Conservation (phyloP, 2,113 vertebrate species). For the Chloebia gouldiae region DNA sequence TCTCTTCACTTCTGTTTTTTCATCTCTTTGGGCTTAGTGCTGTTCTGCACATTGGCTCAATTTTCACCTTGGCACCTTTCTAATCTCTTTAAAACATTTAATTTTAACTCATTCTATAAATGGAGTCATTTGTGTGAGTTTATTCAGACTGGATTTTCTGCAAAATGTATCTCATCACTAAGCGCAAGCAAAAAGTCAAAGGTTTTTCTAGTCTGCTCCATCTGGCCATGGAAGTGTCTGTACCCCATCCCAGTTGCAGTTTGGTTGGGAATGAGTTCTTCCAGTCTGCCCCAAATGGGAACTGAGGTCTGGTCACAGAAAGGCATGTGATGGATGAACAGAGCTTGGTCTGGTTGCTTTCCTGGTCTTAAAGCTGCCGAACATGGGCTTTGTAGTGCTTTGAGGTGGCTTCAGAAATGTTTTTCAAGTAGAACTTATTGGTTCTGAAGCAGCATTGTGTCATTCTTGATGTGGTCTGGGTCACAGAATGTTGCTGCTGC, state of each 20-base stretch:
- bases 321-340: not conserved
- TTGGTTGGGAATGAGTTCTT: not conserved
- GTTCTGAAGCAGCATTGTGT: not conserved
- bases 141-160: not conserved
- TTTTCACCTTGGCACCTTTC: not conserved
- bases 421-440: not conserved
- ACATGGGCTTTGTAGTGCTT: not conserved
- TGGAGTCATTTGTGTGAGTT: not conserved
- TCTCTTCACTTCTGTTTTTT: not conserved
- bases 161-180: not conserved
- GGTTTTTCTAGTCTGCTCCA: not conserved
- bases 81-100: not conserved
- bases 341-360: not conserved
- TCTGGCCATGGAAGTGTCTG: not conserved
- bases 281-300: not conserved
- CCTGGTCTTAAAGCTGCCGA: not conserved
- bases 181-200: not conserved
- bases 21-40: too few relatives aligned
- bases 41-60: not conserved
- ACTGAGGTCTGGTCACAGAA: not conserved
- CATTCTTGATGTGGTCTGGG: not conserved
- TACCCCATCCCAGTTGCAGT: not conserved
- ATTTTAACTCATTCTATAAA: not conserved
- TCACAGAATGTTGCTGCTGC: fast-evolving
- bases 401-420: not conserved